These are phyloP conservation scores for Prochilodus magdalenae DNA, from an alignment of 2,113 vertebrate genomes.

Conservation along the genomic window DNA sequence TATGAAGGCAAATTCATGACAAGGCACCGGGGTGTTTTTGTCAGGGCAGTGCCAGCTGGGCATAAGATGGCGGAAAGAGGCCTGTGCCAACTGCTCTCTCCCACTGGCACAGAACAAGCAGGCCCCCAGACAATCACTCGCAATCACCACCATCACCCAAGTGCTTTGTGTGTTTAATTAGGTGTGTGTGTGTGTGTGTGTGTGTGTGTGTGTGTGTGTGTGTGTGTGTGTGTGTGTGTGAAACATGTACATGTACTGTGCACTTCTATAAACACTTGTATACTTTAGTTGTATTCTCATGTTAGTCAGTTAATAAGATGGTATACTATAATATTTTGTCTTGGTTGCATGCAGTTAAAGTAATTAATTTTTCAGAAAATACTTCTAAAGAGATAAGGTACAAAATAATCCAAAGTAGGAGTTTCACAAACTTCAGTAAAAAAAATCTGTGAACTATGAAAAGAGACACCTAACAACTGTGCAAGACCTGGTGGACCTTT, in stretches of 20 bases:
- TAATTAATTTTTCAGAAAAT: too few species aligned
- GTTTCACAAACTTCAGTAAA: too few species aligned
- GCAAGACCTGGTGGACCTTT: too few species aligned
- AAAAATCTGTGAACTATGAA: too few species aligned
- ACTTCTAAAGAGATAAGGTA: too few species aligned
- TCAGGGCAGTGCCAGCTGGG: slow-evolving; percentile 43
- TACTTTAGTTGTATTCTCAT: too few species aligned
- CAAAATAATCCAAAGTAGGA: too few species aligned
- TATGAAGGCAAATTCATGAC: slow-evolving; percentile 40
- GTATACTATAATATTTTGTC: too few species aligned
- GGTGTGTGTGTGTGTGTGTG: slow-evolving; percentile 6
- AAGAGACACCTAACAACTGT: too few species aligned
- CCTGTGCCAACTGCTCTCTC: slow-evolving; percentile 47
- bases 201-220: slow-evolving; percentile 3
- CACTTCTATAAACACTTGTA: too few species aligned
- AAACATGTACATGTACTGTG: not conserved
- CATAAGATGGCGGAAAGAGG: slow-evolving; percentile 47
- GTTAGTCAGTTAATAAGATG: too few species aligned
- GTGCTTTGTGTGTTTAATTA: slow-evolving; percentile 44
- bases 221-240: not conserved
- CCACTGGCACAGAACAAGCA: slow-evolving; percentile 52
- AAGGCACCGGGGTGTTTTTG: slow-evolving; percentile 32
- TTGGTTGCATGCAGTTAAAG: too few species aligned
- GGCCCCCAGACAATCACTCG: slow-evolving; percentile 61
- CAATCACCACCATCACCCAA: slow-evolving; percentile 62